These are phyloP conservation scores for Rhinoraja longicauda DNA, from an alignment of 2,797 vertebrate species.

Conservation along the genomic window DNA sequence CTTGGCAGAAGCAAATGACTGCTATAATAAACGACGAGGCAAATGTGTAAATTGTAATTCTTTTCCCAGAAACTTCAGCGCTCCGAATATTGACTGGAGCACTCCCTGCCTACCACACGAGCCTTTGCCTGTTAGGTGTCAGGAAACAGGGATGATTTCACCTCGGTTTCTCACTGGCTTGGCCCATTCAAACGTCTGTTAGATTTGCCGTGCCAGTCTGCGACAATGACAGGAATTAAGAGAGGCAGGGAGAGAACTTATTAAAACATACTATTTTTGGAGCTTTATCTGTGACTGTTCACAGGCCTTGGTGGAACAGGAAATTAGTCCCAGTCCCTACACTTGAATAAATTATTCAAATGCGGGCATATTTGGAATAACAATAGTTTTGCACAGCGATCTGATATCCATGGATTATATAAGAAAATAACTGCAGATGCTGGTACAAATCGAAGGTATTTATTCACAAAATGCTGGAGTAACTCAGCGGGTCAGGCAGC, in stretches of 20 bases:
- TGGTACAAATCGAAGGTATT: too few species aligned
- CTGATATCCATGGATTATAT: background rate
- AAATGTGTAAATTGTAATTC: background rate
- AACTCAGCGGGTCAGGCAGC: too few species aligned
- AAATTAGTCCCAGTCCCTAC: constrained; percentile 29
- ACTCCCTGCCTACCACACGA: background rate
- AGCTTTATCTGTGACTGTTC: constrained; percentile 23
- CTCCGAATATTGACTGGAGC: background rate
- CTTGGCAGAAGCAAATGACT: background rate
- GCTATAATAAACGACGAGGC: background rate
- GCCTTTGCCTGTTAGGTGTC: background rate
- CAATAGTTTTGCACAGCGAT: background rate
- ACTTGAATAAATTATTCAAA: constrained; percentile 33
- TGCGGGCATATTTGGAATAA: constrained; percentile 7
- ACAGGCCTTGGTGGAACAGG: background rate
- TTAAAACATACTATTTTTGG: constrained; percentile 26
- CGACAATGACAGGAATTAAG: constrained; percentile 10
- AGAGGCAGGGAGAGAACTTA: background rate
- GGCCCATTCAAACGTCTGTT: background rate
- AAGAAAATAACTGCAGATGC: too few species aligned
- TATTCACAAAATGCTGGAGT: too few species aligned
- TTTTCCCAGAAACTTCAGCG: background rate
- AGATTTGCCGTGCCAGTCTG: constrained; percentile 6
- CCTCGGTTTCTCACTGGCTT: background rate
- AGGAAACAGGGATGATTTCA: background rate